Percentiles rank a stretch among this genome's conserved stretches.
Conservation (phyloP, 2,888 invertebrate species). For the Tanypteryx hageni region DNA sequence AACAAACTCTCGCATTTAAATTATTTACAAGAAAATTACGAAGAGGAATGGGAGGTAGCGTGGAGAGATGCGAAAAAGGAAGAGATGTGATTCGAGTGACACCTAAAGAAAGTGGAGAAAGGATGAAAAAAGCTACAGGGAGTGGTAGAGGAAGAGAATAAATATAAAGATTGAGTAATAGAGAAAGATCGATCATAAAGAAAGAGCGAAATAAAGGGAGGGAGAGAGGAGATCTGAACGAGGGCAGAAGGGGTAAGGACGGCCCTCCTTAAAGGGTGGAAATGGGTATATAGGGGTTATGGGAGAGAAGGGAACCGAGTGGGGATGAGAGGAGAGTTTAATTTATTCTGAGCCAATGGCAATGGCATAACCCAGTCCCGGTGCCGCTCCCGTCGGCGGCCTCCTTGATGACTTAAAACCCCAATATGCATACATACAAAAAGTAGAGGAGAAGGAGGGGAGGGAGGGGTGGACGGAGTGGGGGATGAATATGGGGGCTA, state of each 20-base stretch:
- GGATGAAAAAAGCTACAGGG: too few relatives aligned
- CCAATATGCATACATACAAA: constrained; percentile 50
- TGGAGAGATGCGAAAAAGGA: too few relatives aligned
- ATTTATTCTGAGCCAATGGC: constrained; percentile 54
- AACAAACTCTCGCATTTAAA: too few relatives aligned
- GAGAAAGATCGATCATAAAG: neutral
- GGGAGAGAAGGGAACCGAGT: neutral
- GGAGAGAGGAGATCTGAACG: neutral
- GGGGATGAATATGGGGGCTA: too few relatives aligned
- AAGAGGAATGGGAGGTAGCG: too few relatives aligned
- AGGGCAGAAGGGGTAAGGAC: neutral
- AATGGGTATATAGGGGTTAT: neutral
- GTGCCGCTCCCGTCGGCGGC: constrained; percentile 18
- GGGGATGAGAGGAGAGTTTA: neutral
- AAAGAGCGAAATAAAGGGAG: neutral
- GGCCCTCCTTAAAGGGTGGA: neutral
- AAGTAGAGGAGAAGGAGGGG: constrained; percentile 4
- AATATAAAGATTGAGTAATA: neutral
- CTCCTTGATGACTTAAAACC: constrained; percentile 63
- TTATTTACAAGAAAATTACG: too few relatives aligned
- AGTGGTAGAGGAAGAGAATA: neutral
- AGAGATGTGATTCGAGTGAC: too few relatives aligned
- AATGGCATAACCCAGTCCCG: constrained; percentile 36
- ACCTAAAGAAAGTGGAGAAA: too few relatives aligned
- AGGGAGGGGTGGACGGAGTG: neutral